A percentile compares a stretch with the other conserved stretches of the same genome.
phyloP scores from a whole-genome alignment of 2,113 vertebrate genomes.

The rabbit (Oryctolagus cuniculus) region DNA sequence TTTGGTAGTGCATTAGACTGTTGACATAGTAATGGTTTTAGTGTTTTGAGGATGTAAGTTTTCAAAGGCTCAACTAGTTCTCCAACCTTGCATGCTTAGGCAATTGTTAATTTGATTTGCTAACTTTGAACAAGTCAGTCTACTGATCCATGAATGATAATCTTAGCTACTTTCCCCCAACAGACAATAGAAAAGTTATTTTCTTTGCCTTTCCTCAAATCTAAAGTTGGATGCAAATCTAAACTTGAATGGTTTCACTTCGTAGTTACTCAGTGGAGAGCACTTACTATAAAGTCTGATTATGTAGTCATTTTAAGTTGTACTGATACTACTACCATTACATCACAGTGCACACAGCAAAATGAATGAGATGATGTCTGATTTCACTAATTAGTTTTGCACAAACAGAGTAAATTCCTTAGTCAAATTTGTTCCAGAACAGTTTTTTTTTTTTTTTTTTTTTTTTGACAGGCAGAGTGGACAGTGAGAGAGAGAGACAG shows the following conservation, averaged over 20 bases:
- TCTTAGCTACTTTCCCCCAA: background rate
- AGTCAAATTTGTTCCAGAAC: slow-evolving; percentile 41
- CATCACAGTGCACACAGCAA: slow-evolving; percentile 89
- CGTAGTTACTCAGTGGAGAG: background rate
- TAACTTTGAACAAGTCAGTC: background rate
- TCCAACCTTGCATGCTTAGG: background rate
- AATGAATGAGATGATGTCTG: slow-evolving; percentile 46
- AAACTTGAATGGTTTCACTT: background rate
- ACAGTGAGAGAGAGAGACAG: no score
- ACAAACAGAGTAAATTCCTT: slow-evolving; percentile 24
- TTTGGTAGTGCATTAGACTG: slow-evolving; percentile 58
- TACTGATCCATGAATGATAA: background rate
- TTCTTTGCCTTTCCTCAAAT: slow-evolving; percentile 48
- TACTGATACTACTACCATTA: slow-evolving; percentile 65
- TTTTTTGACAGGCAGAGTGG: no score
- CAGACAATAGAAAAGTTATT: slow-evolving; percentile 34
- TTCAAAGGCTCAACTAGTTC: background rate
- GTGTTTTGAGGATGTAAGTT: slow-evolving; percentile 28
- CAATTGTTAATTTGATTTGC: background rate
- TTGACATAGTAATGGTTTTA: background rate
- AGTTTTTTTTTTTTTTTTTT: no score
- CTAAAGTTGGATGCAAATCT: background rate
- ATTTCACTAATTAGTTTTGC: slow-evolving; percentile 48
- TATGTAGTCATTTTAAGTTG: slow-evolving; percentile 55
- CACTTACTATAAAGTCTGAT: background rate